A percentile compares a stretch with the other conserved stretches of the same genome.
These are phyloP conservation scores for Drosophila diplacantha DNA, from an alignment of 2,888 invertebrate genomes.

Conservation along the genomic window DNA sequence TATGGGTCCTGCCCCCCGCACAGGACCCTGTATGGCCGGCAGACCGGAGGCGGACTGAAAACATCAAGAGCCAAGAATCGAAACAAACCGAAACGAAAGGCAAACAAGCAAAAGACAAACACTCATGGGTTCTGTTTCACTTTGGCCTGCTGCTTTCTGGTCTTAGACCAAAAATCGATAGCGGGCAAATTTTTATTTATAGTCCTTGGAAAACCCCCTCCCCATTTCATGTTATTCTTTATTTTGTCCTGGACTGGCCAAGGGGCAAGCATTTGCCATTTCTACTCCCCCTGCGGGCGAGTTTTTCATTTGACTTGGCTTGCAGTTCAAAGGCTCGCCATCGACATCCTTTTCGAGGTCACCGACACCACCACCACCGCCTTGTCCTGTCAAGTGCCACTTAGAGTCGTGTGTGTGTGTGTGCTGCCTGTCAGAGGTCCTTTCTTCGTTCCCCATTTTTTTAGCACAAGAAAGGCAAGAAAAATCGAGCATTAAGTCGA, in stretches of 20 bases:
- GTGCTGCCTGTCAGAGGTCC: slow-evolving; percentile 62
- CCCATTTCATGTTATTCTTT: slow-evolving; percentile 9
- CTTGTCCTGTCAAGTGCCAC: slow-evolving; percentile 62
- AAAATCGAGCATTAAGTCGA: slow-evolving; percentile 69
- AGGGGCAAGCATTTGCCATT: slow-evolving; percentile 61
- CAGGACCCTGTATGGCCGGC: slow-evolving; percentile 4
- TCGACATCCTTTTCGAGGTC: slow-evolving; percentile 56
- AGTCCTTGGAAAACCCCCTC: slow-evolving; percentile 38
- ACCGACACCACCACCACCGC: slow-evolving; percentile 34
- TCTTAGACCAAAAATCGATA: slow-evolving; percentile 58
- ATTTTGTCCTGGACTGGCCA: slow-evolving; percentile 26
- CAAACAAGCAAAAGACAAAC: slow-evolving; percentile 46
- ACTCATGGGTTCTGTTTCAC: slow-evolving; percentile 38
- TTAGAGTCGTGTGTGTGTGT: slow-evolving; percentile 33
- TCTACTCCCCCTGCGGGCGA: slow-evolving; percentile 57
- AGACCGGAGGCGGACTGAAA: slow-evolving; percentile 8
- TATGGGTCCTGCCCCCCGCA: slow-evolving; percentile 17
- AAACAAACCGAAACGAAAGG: slow-evolving; percentile 28
- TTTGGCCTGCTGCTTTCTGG: slow-evolving; percentile 26
- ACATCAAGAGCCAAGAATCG: slow-evolving; percentile 27
- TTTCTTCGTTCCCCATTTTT: slow-evolving; percentile 42
- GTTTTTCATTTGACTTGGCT: slow-evolving; percentile 72
- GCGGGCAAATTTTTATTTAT: slow-evolving; percentile 67
- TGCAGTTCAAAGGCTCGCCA: slow-evolving; percentile 67
- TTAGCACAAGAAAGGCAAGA: slow-evolving; percentile 38